Evolutionary conservation across 2,113 vertebrate species (phyloP).

Genomic region (Coracopsis vasa): DNA sequence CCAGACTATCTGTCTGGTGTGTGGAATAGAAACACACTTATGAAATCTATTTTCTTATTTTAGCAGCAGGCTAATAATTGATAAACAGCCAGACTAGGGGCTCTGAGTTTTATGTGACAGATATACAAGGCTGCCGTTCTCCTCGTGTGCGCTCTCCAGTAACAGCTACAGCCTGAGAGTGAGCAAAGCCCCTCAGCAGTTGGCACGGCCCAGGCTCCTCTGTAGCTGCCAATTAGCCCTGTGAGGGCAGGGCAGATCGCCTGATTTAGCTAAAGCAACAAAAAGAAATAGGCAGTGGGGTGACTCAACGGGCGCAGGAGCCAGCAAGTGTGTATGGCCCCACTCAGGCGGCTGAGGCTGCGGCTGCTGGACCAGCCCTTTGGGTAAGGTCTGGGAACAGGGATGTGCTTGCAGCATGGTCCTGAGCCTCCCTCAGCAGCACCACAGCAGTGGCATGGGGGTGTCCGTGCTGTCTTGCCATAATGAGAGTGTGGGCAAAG

Average conservation of each 20-base stretch:
- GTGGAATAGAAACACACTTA: slow-evolving; percentile 37
- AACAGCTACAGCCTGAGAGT: background rate
- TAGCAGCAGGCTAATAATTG: slow-evolving; percentile 50
- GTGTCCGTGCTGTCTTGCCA: accelerated
- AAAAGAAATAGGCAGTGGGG: background rate
- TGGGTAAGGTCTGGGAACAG: background rate
- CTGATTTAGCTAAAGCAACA: background rate
- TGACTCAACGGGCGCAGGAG: background rate
- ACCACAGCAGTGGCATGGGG: accelerated
- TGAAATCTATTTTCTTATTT: slow-evolving; percentile 50
- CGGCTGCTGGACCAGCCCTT: background rate
- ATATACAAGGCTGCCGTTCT: background rate
- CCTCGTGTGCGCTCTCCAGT: background rate
- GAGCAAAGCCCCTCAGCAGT: background rate
- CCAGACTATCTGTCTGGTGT: slow-evolving; percentile 57
- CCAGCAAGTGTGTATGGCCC: background rate
- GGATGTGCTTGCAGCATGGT: background rate
- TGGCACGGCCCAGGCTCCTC: background rate
- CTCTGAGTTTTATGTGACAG: slow-evolving; percentile 31
- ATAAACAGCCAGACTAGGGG: slow-evolving; percentile 15
- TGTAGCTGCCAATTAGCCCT: background rate
- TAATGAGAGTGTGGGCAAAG: background rate
- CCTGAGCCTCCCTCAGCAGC: background rate
- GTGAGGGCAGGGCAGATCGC: background rate
- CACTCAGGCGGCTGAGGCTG: background rate